Evolutionary conservation across 2,888 invertebrate species (phyloP).

Genomic region (Alsophila aescularia): DNA sequence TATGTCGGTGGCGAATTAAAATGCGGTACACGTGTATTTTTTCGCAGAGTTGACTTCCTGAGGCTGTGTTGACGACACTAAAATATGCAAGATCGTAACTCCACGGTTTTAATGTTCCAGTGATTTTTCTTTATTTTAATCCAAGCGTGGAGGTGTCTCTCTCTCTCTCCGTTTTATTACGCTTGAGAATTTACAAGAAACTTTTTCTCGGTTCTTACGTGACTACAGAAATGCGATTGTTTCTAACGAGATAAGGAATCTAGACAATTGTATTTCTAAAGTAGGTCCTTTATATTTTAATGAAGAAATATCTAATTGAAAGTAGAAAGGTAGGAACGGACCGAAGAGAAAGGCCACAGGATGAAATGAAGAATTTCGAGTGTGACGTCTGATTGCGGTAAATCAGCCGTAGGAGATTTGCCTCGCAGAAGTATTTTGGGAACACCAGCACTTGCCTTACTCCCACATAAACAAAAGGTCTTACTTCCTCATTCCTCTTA

Average conservation of each 20-base stretch:
- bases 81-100: conserved; percentile 35
- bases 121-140: conserved; percentile 36
- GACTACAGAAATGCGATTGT: neutral
- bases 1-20: conserved; percentile 34
- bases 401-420: too few species aligned
- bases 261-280: neutral
- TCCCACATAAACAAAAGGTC: too few species aligned
- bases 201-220: conserved; percentile 16
- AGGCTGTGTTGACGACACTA: conserved; percentile 27
- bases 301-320: neutral
- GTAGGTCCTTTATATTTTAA: neutral
- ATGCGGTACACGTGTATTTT: conserved; percentile 42
- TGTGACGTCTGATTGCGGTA: too few species aligned
- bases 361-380: too few species aligned
- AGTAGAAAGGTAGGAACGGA: too few species aligned
- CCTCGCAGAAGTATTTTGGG: too few species aligned
- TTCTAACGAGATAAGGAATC: neutral
- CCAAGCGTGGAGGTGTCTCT: conserved; percentile 11
- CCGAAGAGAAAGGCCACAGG: too few species aligned
- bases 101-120: conserved; percentile 32
- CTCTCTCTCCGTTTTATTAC: conserved; percentile 18
- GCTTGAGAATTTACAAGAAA: conserved; percentile 11
- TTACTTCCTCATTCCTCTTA: too few species aligned
- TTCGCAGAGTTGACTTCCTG: conserved; percentile 35
- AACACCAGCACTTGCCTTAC: too few species aligned